Conservation (phyloP, 2,888 invertebrate genomes). For the Trachelus stipa region DNA sequence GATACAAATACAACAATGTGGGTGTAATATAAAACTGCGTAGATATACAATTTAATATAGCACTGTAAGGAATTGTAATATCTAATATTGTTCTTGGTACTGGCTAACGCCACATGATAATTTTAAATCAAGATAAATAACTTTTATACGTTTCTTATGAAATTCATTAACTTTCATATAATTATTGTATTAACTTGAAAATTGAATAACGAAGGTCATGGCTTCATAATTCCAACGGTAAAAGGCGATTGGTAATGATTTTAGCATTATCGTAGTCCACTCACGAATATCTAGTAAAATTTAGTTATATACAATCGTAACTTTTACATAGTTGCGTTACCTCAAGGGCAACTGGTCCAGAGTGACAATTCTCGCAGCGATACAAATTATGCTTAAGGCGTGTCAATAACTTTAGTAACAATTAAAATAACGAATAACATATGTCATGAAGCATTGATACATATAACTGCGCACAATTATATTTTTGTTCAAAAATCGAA, state of each 20-base stretch:
- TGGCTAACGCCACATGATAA: background rate
- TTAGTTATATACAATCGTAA: background rate
- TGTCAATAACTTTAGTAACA: background rate
- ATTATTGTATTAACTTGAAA: background rate
- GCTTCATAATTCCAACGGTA: background rate
- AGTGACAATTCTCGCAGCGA: background rate
- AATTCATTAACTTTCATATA: no score
- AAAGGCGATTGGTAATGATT: background rate
- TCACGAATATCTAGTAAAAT: background rate
- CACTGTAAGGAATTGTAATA: background rate
- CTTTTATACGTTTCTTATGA: no score
- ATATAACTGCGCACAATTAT: background rate
- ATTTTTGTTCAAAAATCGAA: background rate
- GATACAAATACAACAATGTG: background rate
- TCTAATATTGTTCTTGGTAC: background rate
- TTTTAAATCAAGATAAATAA: background rate
- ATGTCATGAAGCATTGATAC: no score
- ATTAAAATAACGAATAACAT: background rate
- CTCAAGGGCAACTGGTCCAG: background rate
- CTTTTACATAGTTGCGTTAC: background rate
- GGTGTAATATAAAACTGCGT: background rate
- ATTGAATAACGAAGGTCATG: background rate
- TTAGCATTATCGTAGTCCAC: background rate
- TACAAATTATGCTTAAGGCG: background rate
- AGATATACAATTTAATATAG: background rate